Evolutionary conservation across 2,888 invertebrate species (phyloP), one percentile per base, ranked within the genome.

Genomic region (Drosophila lacicola): DNA sequence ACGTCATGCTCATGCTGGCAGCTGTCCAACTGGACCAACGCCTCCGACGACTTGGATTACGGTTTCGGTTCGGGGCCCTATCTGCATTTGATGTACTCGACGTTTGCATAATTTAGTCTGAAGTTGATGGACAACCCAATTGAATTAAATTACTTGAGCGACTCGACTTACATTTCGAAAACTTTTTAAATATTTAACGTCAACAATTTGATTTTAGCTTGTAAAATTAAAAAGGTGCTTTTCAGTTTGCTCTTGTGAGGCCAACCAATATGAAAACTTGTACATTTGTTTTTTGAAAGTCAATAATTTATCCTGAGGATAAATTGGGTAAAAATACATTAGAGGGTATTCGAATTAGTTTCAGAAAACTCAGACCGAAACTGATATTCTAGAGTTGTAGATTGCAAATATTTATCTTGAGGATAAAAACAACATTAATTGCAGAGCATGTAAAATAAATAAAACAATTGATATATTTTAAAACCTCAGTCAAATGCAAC

Each of bases 1-100:
- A 2, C 21, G 74, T 82, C 81, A 80, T 61, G 33, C 61, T 55
- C 69, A 69, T 66, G 46, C 21, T 41, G 58, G 25, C 45, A 78
- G 78, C 68, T 74, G 79, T 62, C 61, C 78, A 37, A 46, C 17
- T 50, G 49, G 46, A 47, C 41, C 34, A 57, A 70, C 79, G 49
- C 74, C 45, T 64, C 34, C 56, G 33, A 37, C 42, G 33, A 37
- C 42, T 42, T 66, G 21, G 37, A 11, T 41, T 29, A 41, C 53
- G 53, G n/a, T 45, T 39, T 37, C 11, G 21, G n/a, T 4, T 45
- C 14, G n/a, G 14, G 4, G 5, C 46, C 21, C 61, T 29, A 55
- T 62, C 55, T 70, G 62, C 70, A 62, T 70, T 62, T 70, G 70
- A 70, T 70, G 51, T 42, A 50, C 50, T 36, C 45, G 34, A 21